phyloP scores from a whole-genome alignment of 1,140 invertebrate genomes.

The Samia ricini region DNA sequence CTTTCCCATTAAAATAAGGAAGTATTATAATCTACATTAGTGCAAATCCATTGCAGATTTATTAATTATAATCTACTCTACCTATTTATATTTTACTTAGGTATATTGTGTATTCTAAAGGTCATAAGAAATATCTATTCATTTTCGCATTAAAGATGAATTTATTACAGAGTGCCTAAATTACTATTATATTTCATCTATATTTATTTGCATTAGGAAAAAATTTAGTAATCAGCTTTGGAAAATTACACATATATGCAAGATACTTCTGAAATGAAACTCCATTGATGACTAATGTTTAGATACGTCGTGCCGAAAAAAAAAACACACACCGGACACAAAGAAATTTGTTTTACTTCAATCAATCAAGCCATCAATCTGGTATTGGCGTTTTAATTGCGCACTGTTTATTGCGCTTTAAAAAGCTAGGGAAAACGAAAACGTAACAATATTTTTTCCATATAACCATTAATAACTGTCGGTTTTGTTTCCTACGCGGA shows the following conservation, averaged over 20 bases:
- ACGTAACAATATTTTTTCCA: slow-evolving; percentile 71
- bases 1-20: too few relatives aligned
- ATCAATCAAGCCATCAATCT: slow-evolving; percentile 68
- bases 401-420: slow-evolving; percentile 71
- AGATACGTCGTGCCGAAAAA: slow-evolving; percentile 18
- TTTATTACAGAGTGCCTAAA: too few relatives aligned
- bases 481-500: slow-evolving; percentile 47
- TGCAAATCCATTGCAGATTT: too few relatives aligned
- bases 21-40: too few relatives aligned
- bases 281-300: slow-evolving; percentile 11
- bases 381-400: slow-evolving; percentile 71
- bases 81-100: too few relatives aligned
- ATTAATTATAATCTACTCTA: too few relatives aligned
- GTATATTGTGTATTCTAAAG: too few relatives aligned
- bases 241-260: neutral
- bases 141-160: too few relatives aligned
- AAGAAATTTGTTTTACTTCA: slow-evolving; percentile 14
- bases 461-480: slow-evolving; percentile 75
- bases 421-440: slow-evolving; percentile 63
- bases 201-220: neutral
- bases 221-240: neutral
- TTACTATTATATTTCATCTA: too few relatives aligned
- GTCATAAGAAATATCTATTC: too few relatives aligned
- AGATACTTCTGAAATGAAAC: neutral
- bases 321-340: slow-evolving; percentile 2